phyloP scores from a whole-genome alignment of 2,888 invertebrate species.

The Nycteola revayana region DNA sequence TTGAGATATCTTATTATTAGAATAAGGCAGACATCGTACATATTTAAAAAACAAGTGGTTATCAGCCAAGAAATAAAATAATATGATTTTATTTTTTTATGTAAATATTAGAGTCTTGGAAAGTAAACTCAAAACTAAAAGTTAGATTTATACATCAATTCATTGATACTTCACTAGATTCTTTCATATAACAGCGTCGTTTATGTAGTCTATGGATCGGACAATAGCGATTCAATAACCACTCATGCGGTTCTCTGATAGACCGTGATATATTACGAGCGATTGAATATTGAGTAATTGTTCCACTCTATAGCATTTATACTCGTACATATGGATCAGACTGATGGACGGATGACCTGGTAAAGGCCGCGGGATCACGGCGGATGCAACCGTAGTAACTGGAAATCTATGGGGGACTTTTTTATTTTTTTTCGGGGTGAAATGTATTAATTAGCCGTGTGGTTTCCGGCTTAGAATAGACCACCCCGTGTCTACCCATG shows the following conservation, averaged over 20 bases:
- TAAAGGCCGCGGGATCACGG: too few relatives aligned
- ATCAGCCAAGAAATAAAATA: not conserved
- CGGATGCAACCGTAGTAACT: too few relatives aligned
- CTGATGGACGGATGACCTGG: too few relatives aligned
- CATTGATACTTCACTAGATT: too few relatives aligned
- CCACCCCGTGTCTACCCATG: too few relatives aligned
- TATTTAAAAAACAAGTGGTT: too few relatives aligned
- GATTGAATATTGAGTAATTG: constrained; percentile 1
- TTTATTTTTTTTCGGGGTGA: too few relatives aligned
- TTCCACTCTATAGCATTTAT: not conserved
- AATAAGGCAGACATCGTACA: not conserved
- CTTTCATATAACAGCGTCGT: too few relatives aligned
- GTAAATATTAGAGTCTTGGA: not conserved
- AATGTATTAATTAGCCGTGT: too few relatives aligned
- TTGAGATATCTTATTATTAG: not conserved
- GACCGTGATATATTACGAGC: constrained; percentile 4
- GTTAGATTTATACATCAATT: not conserved
- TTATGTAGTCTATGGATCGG: not conserved
- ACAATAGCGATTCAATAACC: constrained; percentile 24
- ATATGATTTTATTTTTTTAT: not conserved
- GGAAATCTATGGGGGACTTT: too few relatives aligned
- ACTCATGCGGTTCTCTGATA: constrained; percentile 19
- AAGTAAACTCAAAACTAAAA: not conserved
- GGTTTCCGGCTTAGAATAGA: too few relatives aligned
- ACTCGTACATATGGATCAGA: too few relatives aligned